A percentile compares a stretch with the other conserved stretches of the same genome.
These are phyloP conservation scores for Ladona fulva DNA, from an alignment of 1,140 invertebrate genomes.

Conservation along the genomic window DNA sequence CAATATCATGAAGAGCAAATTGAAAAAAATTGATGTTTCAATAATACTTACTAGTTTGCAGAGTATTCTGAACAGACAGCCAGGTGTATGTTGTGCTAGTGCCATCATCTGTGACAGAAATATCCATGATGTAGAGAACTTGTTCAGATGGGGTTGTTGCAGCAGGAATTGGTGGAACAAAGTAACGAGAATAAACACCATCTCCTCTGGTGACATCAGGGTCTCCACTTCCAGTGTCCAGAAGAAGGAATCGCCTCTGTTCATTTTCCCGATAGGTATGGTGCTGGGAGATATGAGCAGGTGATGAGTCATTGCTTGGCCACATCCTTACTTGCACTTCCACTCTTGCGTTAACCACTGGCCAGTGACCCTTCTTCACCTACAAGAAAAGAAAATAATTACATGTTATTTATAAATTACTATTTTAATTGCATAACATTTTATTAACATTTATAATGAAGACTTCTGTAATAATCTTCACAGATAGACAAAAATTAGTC, in stretches of 20 bases:
- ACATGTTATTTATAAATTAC: no score
- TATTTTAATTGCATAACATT: no score
- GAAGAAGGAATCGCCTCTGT: conserved; percentile 36
- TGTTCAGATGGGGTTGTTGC: background rate
- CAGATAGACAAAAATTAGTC: no score
- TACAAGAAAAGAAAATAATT: conserved; percentile 16
- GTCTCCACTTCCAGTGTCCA: conserved; percentile 53
- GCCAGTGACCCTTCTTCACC: conserved; percentile 43
- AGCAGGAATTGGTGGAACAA: conserved; percentile 24
- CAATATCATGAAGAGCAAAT: background rate
- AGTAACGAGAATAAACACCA: conserved; percentile 55
- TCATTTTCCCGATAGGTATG: conserved; percentile 31
- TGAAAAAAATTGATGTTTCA: background rate
- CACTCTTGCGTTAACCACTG: conserved; percentile 42
- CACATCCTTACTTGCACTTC: conserved; percentile 32
- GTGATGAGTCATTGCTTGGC: conserved; percentile 30
- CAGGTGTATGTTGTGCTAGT: conserved; percentile 41
- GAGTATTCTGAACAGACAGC: conserved; percentile 21
- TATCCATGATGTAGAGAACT: conserved; percentile 12
- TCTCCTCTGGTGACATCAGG: conserved; percentile 54
- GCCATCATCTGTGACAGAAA: conserved; percentile 12
- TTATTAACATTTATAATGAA: no score
- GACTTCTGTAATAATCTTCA: no score
- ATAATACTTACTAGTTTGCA: background rate
- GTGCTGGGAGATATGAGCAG: conserved; percentile 34